These are phyloP conservation scores for Psylliodes chrysocephalus DNA, from an alignment of 2,888 invertebrate species.

Conservation along the genomic window DNA sequence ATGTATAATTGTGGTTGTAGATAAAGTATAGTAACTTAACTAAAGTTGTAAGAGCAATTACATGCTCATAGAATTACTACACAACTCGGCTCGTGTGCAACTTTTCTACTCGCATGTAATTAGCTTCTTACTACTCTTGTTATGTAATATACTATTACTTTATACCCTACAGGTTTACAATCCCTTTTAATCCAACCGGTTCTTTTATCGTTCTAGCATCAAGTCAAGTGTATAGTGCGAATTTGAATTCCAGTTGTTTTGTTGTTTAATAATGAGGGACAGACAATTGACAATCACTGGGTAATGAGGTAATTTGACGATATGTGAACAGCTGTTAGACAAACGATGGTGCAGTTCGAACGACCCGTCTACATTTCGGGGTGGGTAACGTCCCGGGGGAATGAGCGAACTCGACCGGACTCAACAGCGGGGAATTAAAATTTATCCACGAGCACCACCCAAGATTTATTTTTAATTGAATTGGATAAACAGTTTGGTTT, in stretches of 20 bases:
- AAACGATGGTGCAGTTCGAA: conserved; percentile 62
- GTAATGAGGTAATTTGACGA: conserved; percentile 66
- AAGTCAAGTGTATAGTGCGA: neutral
- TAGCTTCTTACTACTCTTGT: too few relatives aligned
- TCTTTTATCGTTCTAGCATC: neutral
- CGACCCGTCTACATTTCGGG: conserved; percentile 61
- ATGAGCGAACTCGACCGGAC: conserved; percentile 23
- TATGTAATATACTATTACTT: too few relatives aligned
- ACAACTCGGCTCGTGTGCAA: too few relatives aligned
- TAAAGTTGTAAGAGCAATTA: too few relatives aligned
- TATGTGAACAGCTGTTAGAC: conserved; percentile 66
- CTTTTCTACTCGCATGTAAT: too few relatives aligned
- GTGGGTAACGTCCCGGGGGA: conserved; percentile 29
- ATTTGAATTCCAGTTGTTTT: neutral
- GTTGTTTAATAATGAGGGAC: conserved; percentile 26
- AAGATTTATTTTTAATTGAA: conserved; percentile 54
- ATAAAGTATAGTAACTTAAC: too few relatives aligned
- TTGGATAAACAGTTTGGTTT: conserved; percentile 45
- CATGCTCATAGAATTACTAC: too few relatives aligned
- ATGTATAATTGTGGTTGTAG: too few relatives aligned
- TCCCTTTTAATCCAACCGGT: too few relatives aligned
- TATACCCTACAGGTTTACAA: too few relatives aligned
- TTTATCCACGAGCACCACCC: conserved; percentile 42
- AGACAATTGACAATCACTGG: conserved; percentile 56
- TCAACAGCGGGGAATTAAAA: conserved; percentile 42